Evolutionary conservation across 2,113 vertebrate genomes (phyloP).

Genomic region (Columba livia): DNA sequence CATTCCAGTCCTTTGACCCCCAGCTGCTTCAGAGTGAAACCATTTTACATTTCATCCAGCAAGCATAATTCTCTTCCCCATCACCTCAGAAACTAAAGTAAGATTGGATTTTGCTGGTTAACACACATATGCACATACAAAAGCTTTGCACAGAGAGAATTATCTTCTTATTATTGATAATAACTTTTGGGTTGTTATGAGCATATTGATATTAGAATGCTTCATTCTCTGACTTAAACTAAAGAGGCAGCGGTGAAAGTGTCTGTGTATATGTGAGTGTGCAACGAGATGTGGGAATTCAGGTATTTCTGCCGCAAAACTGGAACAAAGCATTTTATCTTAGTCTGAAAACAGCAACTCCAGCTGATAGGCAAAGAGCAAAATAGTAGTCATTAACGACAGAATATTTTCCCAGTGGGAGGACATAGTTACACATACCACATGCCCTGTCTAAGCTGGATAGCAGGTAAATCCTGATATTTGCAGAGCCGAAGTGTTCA

Average conservation of each 20-base stretch:
- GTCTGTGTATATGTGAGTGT: accelerated
- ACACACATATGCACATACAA: neutral
- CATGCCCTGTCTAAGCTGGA: neutral
- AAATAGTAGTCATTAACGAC: neutral
- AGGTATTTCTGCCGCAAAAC: neutral
- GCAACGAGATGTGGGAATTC: neutral
- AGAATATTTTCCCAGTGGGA: neutral
- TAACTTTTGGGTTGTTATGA: neutral
- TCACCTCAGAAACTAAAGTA: neutral
- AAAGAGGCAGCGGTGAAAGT: neutral
- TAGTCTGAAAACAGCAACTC: neutral
- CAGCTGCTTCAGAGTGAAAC: neutral
- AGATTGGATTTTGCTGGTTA: neutral
- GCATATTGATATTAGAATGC: neutral
- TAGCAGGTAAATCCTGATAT: neutral
- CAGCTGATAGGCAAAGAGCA: neutral
- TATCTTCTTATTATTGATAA: neutral
- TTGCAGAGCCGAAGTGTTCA: neutral
- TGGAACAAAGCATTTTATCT: neutral
- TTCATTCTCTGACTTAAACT: neutral
- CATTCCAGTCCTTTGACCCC: neutral
- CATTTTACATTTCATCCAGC: neutral
- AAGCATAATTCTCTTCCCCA: neutral
- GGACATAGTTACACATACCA: neutral
- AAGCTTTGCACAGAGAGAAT: neutral